phyloP scores from a whole-genome alignment of 2,113 vertebrate species.

The Tenebrosternarchus preto region DNA sequence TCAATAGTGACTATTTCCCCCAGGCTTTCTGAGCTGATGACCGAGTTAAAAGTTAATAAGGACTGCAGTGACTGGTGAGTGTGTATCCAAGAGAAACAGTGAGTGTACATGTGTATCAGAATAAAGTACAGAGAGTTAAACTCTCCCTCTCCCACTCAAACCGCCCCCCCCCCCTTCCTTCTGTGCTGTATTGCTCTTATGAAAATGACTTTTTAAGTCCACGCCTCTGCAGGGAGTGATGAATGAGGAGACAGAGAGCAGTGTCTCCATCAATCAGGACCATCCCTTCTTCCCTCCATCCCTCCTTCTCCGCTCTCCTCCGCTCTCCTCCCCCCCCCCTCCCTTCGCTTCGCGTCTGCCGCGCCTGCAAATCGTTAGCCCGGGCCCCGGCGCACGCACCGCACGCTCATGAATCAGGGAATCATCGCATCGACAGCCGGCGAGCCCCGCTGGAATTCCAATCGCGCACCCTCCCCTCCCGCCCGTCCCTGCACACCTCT shows the following conservation, averaged over 20 bases:
- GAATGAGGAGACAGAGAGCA: slow-evolving; percentile 46
- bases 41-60: slow-evolving; percentile 40
- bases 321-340: background rate
- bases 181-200: slow-evolving; percentile 39
- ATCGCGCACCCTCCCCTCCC: slow-evolving; percentile 36
- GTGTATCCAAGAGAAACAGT: background rate
- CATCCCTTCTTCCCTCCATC: slow-evolving; percentile 17
- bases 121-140: background rate
- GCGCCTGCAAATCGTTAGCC: slow-evolving; percentile 48
- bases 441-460: slow-evolving; percentile 45
- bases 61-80: slow-evolving; percentile 1
- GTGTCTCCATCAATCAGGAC: slow-evolving; percentile 38
- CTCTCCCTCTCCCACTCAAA: slow-evolving; percentile 1
- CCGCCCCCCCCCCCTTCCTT: too few species aligned
- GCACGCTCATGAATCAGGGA: slow-evolving; percentile 55
- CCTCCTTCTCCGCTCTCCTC: slow-evolving; percentile 25
- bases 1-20: slow-evolving; percentile 36
- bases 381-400: slow-evolving; percentile 38
- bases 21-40: slow-evolving; percentile 24
- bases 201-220: slow-evolving; percentile 61
- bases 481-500: background rate
- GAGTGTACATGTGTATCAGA: slow-evolving; percentile 21
- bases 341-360: slow-evolving; percentile 5
- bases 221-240: slow-evolving; percentile 48
- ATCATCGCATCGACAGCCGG: slow-evolving; percentile 55